Evolutionary conservation across 2,113 vertebrate species (phyloP).

Genomic region (Opisthocomus hoazin): DNA sequence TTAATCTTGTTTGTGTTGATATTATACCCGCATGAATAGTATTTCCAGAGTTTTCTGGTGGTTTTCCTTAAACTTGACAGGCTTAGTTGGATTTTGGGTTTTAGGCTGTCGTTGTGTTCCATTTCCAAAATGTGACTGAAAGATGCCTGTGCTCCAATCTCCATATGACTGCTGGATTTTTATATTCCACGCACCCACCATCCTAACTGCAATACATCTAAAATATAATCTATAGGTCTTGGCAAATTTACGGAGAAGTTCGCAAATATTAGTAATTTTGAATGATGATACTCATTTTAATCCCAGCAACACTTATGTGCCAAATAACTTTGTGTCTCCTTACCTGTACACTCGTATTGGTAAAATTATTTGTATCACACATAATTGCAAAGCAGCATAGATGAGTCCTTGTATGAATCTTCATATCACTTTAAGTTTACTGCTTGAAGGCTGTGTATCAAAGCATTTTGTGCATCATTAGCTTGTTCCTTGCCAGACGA

Average conservation of each 20-base stretch:
- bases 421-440: background rate
- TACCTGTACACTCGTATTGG: background rate
- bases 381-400: background rate
- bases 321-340: background rate
- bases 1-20: background rate
- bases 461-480: constrained; percentile 37
- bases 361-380: background rate
- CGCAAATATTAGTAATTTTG: background rate
- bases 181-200: constrained; percentile 8
- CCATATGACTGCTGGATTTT: constrained; percentile 7
- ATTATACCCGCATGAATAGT: background rate
- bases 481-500: constrained; percentile 44
- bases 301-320: background rate
- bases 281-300: background rate
- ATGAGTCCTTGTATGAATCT: background rate
- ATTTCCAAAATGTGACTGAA: background rate
- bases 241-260: background rate
- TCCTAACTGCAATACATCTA: constrained; percentile 1
- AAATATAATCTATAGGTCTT: background rate
- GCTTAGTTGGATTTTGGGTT: background rate
- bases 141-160: background rate
- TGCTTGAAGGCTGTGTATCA: constrained; percentile 26
- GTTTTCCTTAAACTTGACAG: background rate
- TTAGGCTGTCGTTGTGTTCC: background rate
- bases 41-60: background rate